Percentiles rank a stretch among this genome's conserved stretches.
Evolutionary conservation across 2,888 invertebrate genomes (phyloP).

Genomic region (Mythimna lalbum): DNA sequence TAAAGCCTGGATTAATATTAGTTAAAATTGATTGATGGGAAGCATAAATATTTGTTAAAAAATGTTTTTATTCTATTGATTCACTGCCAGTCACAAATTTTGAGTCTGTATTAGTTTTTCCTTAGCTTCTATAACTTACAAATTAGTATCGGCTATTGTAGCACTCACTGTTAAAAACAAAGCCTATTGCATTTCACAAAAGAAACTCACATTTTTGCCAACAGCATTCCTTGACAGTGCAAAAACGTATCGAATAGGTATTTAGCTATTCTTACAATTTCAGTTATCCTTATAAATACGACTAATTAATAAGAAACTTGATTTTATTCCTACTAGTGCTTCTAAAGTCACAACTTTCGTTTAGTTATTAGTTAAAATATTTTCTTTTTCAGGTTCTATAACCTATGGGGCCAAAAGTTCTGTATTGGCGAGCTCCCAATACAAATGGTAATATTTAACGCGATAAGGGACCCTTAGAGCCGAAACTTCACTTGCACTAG

Average conservation of each 20-base stretch:
- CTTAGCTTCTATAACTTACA: slow-evolving; percentile 19
- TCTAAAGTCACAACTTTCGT: slow-evolving; percentile 55
- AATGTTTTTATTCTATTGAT: neutral
- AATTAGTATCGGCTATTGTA: slow-evolving; percentile 38
- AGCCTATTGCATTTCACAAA: slow-evolving; percentile 11
- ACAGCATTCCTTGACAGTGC: slow-evolving; percentile 22
- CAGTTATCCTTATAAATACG: slow-evolving; percentile 48
- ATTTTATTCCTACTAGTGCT: slow-evolving; percentile 42
- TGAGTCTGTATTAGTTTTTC: neutral
- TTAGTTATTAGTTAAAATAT: slow-evolving; percentile 14
- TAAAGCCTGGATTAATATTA: slow-evolving; percentile 29
- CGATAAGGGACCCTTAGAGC: slow-evolving; percentile 21
- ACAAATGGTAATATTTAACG: neutral
- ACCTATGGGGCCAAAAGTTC: neutral
- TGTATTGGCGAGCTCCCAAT: slow-evolving; percentile 8
- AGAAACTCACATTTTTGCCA: neutral
- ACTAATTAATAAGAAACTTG: slow-evolving; percentile 51
- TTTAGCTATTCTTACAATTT: slow-evolving; percentile 29
- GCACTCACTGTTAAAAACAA: slow-evolving; percentile 25
- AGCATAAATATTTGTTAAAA: slow-evolving; percentile 21
- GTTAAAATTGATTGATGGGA: slow-evolving; percentile 27
- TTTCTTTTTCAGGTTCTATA: slow-evolving; percentile 12
- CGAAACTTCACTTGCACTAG: slow-evolving; percentile 6
- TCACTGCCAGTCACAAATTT: slow-evolving; percentile 24
- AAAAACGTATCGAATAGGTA: slow-evolving; percentile 11